Percentiles rank a stretch among this genome's conserved stretches.
These are phyloP conservation scores for Drosophila burlai DNA, from an alignment of 1,140 invertebrate genomes.

Conservation along the genomic window DNA sequence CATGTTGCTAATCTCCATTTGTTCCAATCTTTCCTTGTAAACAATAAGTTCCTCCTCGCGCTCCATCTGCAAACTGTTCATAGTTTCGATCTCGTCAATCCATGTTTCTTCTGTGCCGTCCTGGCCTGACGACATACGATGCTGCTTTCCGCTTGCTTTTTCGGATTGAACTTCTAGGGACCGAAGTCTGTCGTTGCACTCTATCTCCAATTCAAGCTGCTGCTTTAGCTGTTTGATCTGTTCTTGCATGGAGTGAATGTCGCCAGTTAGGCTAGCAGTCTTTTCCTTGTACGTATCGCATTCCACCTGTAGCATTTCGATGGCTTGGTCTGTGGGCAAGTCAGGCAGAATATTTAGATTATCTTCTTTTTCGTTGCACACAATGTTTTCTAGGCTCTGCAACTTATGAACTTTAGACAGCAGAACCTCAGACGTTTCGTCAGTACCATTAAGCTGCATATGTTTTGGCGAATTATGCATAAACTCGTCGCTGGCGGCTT, in stretches of 20 bases:
- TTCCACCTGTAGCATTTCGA: constrained; percentile 79
- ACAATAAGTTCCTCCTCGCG: constrained; percentile 79
- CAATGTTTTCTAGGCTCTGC: constrained; percentile 44
- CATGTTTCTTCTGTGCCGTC: constrained; percentile 47
- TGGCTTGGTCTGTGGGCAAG: constrained; percentile 54
- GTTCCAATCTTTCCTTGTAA: constrained; percentile 79
- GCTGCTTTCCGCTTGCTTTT: background rate
- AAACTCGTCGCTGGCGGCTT: constrained; percentile 53
- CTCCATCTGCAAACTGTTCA: constrained; percentile 61
- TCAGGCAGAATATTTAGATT: constrained; percentile 1
- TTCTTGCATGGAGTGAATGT: constrained; percentile 45
- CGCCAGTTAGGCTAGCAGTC: constrained; percentile 35
- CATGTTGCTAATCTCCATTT: constrained; percentile 68
- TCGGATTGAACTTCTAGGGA: background rate
- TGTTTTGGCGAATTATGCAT: constrained; percentile 52
- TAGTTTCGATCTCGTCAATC: constrained; percentile 58
- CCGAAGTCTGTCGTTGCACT: background rate
- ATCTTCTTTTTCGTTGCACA: constrained; percentile 3
- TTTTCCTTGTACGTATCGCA: constrained; percentile 67
- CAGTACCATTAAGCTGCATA: constrained; percentile 48
- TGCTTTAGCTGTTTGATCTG: constrained; percentile 51
- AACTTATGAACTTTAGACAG: constrained; percentile 7
- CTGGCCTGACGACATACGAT: constrained; percentile 5
- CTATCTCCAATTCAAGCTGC: constrained; percentile 7
- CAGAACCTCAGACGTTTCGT: constrained; percentile 5